A percentile compares a stretch with the other conserved stretches of the same genome.
phyloP scores from a whole-genome alignment of 2,113 vertebrate species.

The Nibea coibor region DNA sequence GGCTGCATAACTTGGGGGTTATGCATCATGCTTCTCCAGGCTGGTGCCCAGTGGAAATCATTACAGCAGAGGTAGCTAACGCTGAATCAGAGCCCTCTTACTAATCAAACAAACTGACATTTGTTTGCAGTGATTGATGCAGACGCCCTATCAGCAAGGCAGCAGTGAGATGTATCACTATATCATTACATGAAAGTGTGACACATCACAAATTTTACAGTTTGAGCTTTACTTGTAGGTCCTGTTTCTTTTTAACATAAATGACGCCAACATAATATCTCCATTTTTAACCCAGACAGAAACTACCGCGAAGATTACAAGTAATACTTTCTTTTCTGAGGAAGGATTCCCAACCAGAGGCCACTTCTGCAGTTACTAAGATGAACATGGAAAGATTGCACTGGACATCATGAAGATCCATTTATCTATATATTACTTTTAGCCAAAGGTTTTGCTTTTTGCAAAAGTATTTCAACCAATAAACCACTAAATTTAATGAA shows the following conservation, averaged over 20 bases:
- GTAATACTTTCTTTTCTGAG: neutral
- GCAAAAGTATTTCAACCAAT: no score
- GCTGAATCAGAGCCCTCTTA: neutral
- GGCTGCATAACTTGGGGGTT: constrained; percentile 10
- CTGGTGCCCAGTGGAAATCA: constrained; percentile 20
- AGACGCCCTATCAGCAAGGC: neutral
- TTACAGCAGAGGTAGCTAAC: neutral
- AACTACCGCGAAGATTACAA: neutral
- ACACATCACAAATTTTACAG: neutral
- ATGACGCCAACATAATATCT: neutral
- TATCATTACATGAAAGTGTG: neutral
- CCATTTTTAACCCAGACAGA: neutral
- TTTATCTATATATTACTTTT: neutral
- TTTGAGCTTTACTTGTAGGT: constrained; percentile 6
- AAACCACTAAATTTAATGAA: no score
- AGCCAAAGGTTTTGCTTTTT: no score
- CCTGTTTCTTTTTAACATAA: neutral
- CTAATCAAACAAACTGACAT: constrained; percentile 35
- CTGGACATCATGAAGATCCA: neutral
- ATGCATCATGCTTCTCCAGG: neutral
- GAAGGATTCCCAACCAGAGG: neutral
- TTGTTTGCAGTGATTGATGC: constrained; percentile 7
- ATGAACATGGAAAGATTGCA: neutral
- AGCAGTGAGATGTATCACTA: neutral
- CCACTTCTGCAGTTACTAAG: neutral